phyloP scores from a whole-genome alignment of 2,888 invertebrate genomes.

The Microplitis manilae region DNA sequence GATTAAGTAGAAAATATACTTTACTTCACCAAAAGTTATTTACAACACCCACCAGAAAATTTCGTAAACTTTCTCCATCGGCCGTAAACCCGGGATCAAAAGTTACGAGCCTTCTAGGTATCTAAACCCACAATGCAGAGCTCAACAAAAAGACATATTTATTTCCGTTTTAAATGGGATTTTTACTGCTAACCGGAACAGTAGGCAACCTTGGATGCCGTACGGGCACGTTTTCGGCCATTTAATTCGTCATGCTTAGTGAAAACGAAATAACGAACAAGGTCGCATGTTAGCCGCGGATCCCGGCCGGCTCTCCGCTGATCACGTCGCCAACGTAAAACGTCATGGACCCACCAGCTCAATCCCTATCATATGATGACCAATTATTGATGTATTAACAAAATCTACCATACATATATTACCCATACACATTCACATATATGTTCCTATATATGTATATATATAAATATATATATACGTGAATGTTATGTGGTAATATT shows the following conservation, averaged over 20 bases:
- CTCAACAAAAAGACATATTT: neutral
- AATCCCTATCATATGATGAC: neutral
- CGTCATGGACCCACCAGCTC: neutral
- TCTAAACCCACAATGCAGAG: neutral
- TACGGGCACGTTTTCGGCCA: neutral
- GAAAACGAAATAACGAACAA: neutral
- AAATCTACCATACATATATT: conserved; percentile 23
- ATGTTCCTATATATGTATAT: neutral
- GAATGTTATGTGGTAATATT: conserved; percentile 40
- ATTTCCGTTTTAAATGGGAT: neutral
- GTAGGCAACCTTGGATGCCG: neutral
- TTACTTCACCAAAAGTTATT: neutral
- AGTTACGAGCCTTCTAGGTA: too few species aligned
- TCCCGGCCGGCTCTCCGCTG: neutral
- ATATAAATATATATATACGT: neutral
- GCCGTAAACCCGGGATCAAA: too few species aligned
- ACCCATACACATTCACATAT: neutral
- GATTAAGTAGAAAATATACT: neutral
- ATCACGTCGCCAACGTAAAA: too few species aligned
- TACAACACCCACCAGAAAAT: neutral
- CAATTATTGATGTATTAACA: conserved; percentile 15
- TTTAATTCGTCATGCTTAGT: neutral
- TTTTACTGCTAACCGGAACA: conserved; percentile 1
- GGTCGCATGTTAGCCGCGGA: neutral
- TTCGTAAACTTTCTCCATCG: too few species aligned